A percentile compares a stretch with the other conserved stretches of the same genome.
Conservation (phyloP, 2,888 invertebrate species). For the Stenoptilia bipunctidactyla region DNA sequence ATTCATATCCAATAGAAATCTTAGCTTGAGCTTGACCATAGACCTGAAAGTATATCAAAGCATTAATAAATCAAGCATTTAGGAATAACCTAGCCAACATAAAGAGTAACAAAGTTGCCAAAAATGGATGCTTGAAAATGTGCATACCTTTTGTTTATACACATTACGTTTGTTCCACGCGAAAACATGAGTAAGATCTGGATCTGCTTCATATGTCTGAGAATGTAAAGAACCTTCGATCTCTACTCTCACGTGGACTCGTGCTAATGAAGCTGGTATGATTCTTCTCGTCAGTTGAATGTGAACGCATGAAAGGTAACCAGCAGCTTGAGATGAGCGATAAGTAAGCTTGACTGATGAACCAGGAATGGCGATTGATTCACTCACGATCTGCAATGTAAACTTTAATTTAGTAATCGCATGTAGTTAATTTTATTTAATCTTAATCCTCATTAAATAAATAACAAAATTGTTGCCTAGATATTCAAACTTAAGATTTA, state of each 20-base stretch:
- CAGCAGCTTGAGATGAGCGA: constrained; percentile 94
- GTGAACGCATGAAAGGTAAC: constrained; percentile 93
- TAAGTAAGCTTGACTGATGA: constrained; percentile 95
- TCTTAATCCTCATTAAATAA: too few species aligned
- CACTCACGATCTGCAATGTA: constrained; percentile 88
- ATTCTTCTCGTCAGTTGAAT: constrained; percentile 86
- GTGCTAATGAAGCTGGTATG: constrained; percentile 84
- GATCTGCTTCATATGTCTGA: constrained; percentile 95
- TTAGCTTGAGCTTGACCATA: constrained; percentile 90
- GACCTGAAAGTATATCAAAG: too few species aligned
- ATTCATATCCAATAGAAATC: constrained; percentile 95
- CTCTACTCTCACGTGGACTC: constrained; percentile 92
- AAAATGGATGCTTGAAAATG: too few species aligned
- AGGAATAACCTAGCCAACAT: too few species aligned
- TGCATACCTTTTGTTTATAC: constrained; percentile 91
- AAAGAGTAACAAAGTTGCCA: too few species aligned
- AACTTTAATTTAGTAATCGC: too few species aligned
- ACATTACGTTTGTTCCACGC: constrained; percentile 99
- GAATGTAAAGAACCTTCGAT: constrained; percentile 94
- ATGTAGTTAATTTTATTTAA: too few species aligned
- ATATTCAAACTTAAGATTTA: too few species aligned
- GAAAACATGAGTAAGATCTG: constrained; percentile 94
- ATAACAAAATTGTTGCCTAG: too few species aligned
- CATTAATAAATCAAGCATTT: too few species aligned
- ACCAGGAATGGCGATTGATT: constrained; percentile 93